These are phyloP conservation scores for Anorthoa munda DNA, from an alignment of 2,888 invertebrate species.

Conservation along the genomic window DNA sequence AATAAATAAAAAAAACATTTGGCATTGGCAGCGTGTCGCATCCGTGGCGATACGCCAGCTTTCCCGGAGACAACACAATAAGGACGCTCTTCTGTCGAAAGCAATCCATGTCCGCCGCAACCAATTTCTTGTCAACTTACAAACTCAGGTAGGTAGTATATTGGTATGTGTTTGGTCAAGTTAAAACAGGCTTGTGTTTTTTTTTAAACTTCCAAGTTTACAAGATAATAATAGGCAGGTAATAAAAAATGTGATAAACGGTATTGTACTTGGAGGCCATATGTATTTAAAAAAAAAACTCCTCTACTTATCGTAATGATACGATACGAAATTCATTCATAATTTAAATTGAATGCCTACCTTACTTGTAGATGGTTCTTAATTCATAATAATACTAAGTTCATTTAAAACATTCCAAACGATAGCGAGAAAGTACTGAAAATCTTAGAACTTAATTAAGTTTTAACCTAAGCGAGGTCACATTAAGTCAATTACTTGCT, in stretches of 20 bases:
- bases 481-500: slow-evolving; percentile 68
- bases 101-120: slow-evolving; percentile 85
- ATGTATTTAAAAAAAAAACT: too few relatives aligned
- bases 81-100: slow-evolving; percentile 84
- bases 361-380: not conserved
- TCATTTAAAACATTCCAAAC: not conserved
- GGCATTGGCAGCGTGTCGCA: slow-evolving; percentile 75
- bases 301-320: too few relatives aligned
- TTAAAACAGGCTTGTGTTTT: slow-evolving; percentile 19
- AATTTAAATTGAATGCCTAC: not conserved
- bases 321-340: not conserved
- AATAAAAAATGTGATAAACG: not conserved
- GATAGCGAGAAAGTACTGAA: slow-evolving; percentile 7
- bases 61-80: slow-evolving; percentile 86
- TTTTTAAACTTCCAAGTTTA: not conserved
- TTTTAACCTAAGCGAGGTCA: slow-evolving; percentile 59
- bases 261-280: not conserved
- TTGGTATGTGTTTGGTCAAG: slow-evolving; percentile 32
- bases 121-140: slow-evolving; percentile 74
- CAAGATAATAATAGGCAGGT: not conserved
- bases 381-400: not conserved
- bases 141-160: slow-evolving; percentile 54
- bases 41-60: slow-evolving; percentile 84
- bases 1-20: slow-evolving; percentile 86
- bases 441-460: slow-evolving; percentile 38